Evolutionary conservation across 1,140 invertebrate genomes (phyloP).

Genomic region (Halictus rubicundus): DNA sequence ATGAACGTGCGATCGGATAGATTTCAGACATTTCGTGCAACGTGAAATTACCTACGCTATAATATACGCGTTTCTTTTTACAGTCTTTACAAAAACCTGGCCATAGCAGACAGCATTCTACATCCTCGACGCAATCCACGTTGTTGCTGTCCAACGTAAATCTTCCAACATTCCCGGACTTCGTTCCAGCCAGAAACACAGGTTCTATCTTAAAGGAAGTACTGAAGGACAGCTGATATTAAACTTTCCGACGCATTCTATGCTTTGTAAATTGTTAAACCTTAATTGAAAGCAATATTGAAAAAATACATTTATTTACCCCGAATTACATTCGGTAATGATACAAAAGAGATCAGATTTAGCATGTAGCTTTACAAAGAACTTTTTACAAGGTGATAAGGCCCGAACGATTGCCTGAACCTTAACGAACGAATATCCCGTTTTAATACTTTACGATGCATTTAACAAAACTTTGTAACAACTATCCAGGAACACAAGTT

Average conservation of each 20-base stretch:
- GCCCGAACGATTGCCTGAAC: background rate
- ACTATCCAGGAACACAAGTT: background rate
- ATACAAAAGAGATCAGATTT: background rate
- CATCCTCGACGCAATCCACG: constrained; percentile 78
- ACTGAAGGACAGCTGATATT: constrained; percentile 84
- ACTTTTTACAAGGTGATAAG: background rate
- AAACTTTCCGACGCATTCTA: constrained; percentile 43
- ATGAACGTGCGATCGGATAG: constrained; percentile 28
- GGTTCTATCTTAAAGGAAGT: constrained; percentile 87
- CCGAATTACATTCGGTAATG: background rate
- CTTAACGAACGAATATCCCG: background rate
- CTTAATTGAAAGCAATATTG: constrained; percentile 15
- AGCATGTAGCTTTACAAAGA: background rate
- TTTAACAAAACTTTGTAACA: background rate
- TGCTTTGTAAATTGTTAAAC: constrained; percentile 20
- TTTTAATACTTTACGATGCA: constrained; percentile 5
- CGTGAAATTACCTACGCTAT: background rate
- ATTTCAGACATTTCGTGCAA: constrained; percentile 8
- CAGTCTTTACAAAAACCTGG: constrained; percentile 65
- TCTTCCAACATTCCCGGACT: constrained; percentile 83
- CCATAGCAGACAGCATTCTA: constrained; percentile 61
- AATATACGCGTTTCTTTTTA: constrained; percentile 34
- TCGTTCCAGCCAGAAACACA: constrained; percentile 84
- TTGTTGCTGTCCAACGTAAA: constrained; percentile 82
- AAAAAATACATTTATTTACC: constrained; percentile 1